Evolutionary conservation across 2,113 vertebrate genomes (phyloP).

Genomic region (Clupea harengus): DNA sequence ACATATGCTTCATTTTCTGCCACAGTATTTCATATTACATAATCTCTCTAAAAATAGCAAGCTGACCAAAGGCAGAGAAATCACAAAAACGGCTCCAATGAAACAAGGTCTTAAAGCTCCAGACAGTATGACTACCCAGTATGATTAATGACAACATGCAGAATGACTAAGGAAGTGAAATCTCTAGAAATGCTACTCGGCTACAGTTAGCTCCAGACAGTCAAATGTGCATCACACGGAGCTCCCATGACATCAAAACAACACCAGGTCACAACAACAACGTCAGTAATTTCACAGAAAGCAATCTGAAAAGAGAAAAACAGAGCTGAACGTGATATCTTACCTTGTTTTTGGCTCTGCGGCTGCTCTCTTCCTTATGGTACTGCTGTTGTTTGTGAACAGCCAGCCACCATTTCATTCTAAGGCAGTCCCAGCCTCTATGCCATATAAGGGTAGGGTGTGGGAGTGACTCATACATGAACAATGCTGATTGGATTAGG

Average conservation of each 20-base stretch:
- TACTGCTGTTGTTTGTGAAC: slow-evolving; percentile 42
- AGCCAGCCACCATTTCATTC: slow-evolving; percentile 42
- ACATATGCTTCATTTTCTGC: neutral
- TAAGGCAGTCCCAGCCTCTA: slow-evolving; percentile 39
- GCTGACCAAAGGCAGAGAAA: neutral
- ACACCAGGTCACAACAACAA: neutral
- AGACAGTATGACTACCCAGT: neutral
- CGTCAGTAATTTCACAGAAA: neutral
- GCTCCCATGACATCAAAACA: neutral
- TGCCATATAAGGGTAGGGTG: slow-evolving; percentile 43
- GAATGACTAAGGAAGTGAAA: neutral
- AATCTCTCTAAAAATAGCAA: neutral
- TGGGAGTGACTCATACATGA: slow-evolving; percentile 45
- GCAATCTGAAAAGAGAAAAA: slow-evolving; percentile 17
- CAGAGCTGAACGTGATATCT: slow-evolving; percentile 28
- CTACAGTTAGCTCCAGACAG: slow-evolving; percentile 39
- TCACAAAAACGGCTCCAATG: neutral
- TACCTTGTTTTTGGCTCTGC: slow-evolving; percentile 47
- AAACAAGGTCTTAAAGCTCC: neutral
- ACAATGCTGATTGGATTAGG: slow-evolving; percentile 46
- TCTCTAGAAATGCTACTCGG: neutral
- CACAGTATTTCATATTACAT: neutral
- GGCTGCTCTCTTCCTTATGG: slow-evolving; percentile 41
- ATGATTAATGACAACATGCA: neutral
- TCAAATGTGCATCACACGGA: neutral